Evolutionary conservation across 2,888 invertebrate species (phyloP), one percentile per base, ranked within the genome.

Genomic region (Aleiodes leptofemur): DNA sequence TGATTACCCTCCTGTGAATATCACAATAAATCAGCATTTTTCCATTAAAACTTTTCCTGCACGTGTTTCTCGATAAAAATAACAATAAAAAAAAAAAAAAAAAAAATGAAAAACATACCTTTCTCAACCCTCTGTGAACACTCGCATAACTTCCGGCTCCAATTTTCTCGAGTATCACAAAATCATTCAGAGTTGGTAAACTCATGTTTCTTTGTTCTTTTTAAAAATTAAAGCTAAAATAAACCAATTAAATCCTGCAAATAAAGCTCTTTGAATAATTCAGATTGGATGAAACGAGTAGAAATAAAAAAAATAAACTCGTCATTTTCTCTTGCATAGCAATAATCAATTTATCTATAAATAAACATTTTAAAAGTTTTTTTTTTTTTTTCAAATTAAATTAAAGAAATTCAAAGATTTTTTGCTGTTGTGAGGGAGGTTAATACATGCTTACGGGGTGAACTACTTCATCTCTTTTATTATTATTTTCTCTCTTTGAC

Each of bases 141-240:
- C 94, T 94, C 0, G 96, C 95, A 90, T 96, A 97, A 81, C 95
- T 95, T 1, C 97, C 97, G 16, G 93, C 92, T 0, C 97, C 97
- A 9, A 97, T 91, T 89, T 94, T 95, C 83, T 94, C 94, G 4
- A 94, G 91, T 68, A 95, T 91, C 16, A 94, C 92, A 84, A 94
- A 95, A 59, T 94, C 94, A 66, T 92, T 93, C 78, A 95, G 91
- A 77, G 91, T 91, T 3, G 93, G 93, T 14, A 72, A 59, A 8
- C 71, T 38, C 75, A 75, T 75, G 50, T 66, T 16, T 69, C 8
- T 53, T 31, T 43, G 3, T 57, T 7, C 0, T 72, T 6, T 43
- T 14, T 59, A 43, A 29, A n/a, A n/a, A 57, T 14, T 23, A 9
- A 38, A 14, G 3, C 6, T 8, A 11, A 43, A 43, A 43, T 43